phyloP scores from a whole-genome alignment of 2,888 invertebrate genomes.

The Cetonia aurata region DNA sequence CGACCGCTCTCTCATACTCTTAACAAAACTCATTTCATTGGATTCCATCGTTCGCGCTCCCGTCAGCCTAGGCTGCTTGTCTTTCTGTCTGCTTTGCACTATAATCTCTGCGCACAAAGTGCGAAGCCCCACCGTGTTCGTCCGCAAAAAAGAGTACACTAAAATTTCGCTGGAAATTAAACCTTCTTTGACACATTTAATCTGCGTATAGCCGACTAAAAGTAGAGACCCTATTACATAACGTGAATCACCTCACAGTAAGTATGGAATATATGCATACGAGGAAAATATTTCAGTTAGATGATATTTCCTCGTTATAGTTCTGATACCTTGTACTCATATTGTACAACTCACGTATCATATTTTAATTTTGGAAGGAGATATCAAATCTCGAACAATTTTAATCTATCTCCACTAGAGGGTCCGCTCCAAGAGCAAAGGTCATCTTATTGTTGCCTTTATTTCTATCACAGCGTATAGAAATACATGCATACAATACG shows the following conservation, averaged over 20 bases:
- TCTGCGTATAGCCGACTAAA: conserved; percentile 54
- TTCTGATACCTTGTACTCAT: no score
- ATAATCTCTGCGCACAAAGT: conserved; percentile 60
- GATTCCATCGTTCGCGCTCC: conserved; percentile 51
- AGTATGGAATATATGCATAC: not conserved
- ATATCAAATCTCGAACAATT: no score
- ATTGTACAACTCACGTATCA: no score
- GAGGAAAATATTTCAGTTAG: no score
- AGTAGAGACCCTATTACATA: conserved; percentile 39
- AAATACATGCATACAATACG: conserved; percentile 51
- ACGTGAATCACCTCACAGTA: conserved; percentile 29
- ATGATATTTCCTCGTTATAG: no score
- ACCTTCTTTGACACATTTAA: conserved; percentile 67
- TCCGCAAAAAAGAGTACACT: conserved; percentile 58
- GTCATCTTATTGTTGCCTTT: conserved; percentile 50
- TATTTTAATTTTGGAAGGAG: no score
- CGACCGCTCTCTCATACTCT: conserved; percentile 48
- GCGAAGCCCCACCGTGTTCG: conserved; percentile 59
- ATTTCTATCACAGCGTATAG: conserved; percentile 3
- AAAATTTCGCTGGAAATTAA: conserved; percentile 68
- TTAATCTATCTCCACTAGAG: no score
- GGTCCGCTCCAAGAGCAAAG: conserved; percentile 32
- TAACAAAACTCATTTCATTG: conserved; percentile 62
- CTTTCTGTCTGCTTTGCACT: conserved; percentile 26
- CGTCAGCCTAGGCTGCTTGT: conserved; percentile 47